phyloP scores from a whole-genome alignment of 2,797 vertebrate genomes.

The Rousettus madagascariensis region DNA sequence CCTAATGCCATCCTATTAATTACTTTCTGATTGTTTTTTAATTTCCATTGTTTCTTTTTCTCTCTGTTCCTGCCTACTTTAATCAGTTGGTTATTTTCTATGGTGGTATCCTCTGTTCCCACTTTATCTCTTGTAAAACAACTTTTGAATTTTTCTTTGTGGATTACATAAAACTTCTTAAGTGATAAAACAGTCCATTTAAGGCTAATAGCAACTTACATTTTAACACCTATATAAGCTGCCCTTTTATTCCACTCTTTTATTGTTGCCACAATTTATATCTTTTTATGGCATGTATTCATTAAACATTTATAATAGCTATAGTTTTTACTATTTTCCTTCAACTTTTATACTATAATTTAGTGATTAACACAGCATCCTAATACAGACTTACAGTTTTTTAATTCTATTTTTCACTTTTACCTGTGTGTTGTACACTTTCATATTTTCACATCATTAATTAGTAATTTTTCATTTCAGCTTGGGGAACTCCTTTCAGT shows the following conservation, averaged over 20 bases:
- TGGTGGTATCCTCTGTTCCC: not conserved
- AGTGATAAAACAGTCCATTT: not conserved
- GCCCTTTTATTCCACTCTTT: not conserved
- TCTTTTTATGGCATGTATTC: not conserved
- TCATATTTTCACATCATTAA: not conserved
- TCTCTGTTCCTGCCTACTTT: not conserved
- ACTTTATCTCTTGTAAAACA: not conserved
- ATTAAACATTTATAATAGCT: not conserved
- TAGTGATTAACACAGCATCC: not conserved
- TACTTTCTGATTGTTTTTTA: not conserved
- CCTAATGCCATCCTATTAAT: not conserved
- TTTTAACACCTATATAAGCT: not conserved
- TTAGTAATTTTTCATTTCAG: not conserved
- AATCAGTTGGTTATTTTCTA: not conserved
- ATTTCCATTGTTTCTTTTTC: not conserved
- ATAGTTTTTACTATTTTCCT: not conserved
- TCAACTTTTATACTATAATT: not conserved
- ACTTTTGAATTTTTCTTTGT: not conserved
- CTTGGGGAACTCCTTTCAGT: not conserved
- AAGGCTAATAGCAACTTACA: not conserved
- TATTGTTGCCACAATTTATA: too few relatives aligned
- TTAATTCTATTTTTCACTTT: not conserved
- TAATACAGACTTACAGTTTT: not conserved
- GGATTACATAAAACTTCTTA: not conserved
- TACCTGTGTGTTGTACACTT: not conserved